Conservation (phyloP, 2,797 vertebrate species). For the Scomberomorus guttatus region DNA sequence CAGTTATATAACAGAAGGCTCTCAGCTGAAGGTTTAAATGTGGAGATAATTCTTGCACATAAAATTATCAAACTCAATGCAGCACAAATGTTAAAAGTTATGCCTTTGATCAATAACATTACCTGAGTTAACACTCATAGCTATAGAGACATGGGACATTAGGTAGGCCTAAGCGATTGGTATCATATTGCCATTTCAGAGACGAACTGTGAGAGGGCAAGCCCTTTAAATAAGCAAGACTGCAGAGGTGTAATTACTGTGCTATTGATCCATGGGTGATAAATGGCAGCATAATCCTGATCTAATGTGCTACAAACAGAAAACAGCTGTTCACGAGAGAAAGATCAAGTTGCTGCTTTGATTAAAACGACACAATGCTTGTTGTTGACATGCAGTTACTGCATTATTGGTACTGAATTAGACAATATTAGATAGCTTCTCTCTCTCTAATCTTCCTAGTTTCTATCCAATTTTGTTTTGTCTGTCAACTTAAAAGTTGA, state of each 20-base stretch:
- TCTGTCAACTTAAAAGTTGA: not conserved
- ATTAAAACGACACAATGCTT: slow-evolving; percentile 47
- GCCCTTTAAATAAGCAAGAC: slow-evolving; percentile 56
- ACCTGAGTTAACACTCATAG: slow-evolving; percentile 35
- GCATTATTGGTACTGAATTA: slow-evolving; percentile 1
- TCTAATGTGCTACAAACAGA: slow-evolving; percentile 63
- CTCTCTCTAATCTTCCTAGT: not conserved
- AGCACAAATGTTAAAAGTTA: slow-evolving; percentile 12
- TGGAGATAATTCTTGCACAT: slow-evolving; percentile 1
- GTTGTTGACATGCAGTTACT: slow-evolving; percentile 25
- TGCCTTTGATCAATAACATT: slow-evolving; percentile 31
- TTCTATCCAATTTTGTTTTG: not conserved
- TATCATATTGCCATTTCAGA: slow-evolving; percentile 64
- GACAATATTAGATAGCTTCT: not conserved
- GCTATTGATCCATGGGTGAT: slow-evolving; percentile 77
- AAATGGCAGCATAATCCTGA: slow-evolving; percentile 61
- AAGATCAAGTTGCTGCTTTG: slow-evolving; percentile 56
- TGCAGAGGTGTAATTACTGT: slow-evolving; percentile 71
- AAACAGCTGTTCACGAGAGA: slow-evolving; percentile 69
- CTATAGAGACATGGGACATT: slow-evolving; percentile 58
- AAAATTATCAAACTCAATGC: slow-evolving; percentile 19
- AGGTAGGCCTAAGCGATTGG: slow-evolving; percentile 40
- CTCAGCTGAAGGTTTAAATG: slow-evolving; percentile 10
- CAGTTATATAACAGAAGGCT: slow-evolving; percentile 13
- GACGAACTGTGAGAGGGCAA: slow-evolving; percentile 30